phyloP scores from a whole-genome alignment of 1,140 invertebrate species.

The Pinna nobilis region DNA sequence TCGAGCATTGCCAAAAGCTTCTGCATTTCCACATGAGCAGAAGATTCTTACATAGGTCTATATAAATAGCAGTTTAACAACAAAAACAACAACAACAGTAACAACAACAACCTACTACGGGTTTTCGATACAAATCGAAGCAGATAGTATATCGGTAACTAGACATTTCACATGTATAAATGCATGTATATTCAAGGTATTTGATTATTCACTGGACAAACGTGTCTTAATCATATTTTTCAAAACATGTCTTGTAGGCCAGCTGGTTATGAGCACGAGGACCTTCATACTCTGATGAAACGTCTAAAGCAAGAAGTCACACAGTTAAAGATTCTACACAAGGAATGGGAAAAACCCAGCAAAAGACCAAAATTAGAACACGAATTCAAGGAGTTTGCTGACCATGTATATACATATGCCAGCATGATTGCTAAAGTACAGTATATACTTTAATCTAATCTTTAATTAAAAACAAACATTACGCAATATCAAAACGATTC shows the following conservation, averaged over 20 bases:
- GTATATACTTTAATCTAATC: not conserved
- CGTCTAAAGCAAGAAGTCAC: slow-evolving; percentile 8
- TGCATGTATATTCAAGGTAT: not conserved
- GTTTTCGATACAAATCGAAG: too few species aligned
- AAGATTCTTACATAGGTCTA: too few species aligned
- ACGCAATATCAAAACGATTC: too few species aligned
- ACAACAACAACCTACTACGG: too few species aligned
- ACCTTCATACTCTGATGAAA: slow-evolving; percentile 18
- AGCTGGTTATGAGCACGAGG: slow-evolving; percentile 20
- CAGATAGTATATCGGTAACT: too few species aligned
- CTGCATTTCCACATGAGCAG: too few species aligned
- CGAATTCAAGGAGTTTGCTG: slow-evolving; percentile 6
- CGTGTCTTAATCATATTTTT: not conserved
- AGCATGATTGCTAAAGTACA: slow-evolving; percentile 20
- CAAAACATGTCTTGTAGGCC: not conserved
- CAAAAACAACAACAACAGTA: too few species aligned
- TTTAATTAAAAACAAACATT: too few species aligned
- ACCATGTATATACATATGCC: slow-evolving; percentile 18
- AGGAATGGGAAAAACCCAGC: slow-evolving; percentile 12
- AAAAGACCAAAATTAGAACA: slow-evolving; percentile 15
- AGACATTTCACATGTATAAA: too few species aligned
- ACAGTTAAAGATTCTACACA: slow-evolving; percentile 3
- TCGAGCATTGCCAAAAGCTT: too few species aligned
- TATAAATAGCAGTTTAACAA: too few species aligned
- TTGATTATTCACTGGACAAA: too few species aligned